Conservation (phyloP, 2,113 vertebrate genomes). For the Psammodynastes pulverulentus region DNA sequence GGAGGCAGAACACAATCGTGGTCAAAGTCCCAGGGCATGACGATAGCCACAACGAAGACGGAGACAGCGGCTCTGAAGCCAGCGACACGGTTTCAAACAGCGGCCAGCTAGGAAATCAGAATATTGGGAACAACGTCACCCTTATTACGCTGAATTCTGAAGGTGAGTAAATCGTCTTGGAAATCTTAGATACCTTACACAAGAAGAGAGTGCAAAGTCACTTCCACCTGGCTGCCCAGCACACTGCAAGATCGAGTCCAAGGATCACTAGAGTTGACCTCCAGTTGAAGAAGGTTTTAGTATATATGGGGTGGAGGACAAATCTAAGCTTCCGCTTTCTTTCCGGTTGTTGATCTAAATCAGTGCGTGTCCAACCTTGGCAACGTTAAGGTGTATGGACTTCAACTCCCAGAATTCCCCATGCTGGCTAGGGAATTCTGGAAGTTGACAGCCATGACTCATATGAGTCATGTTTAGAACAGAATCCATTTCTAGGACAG, state of each 20-base stretch:
- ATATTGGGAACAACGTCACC: conserved; percentile 89
- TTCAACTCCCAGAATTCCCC: background rate
- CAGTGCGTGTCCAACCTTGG: background rate
- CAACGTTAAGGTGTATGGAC: background rate
- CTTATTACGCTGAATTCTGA: conserved; percentile 96
- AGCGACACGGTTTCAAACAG: conserved; percentile 92
- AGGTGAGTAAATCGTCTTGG: conserved; percentile 70
- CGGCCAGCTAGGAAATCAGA: conserved; percentile 76
- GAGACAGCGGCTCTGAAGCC: conserved; percentile 93
- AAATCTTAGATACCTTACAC: background rate
- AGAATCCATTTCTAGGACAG: background rate
- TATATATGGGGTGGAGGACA: background rate
- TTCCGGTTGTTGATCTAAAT: background rate
- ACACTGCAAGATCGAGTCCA: background rate
- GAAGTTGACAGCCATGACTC: background rate
- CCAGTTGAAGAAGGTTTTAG: background rate
- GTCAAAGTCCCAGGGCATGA: conserved; percentile 92
- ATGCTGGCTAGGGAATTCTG: background rate
- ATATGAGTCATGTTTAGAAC: background rate
- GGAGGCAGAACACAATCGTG: conserved; percentile 94
- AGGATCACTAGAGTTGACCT: background rate
- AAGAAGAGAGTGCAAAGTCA: background rate
- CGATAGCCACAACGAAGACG: conserved; percentile 90
- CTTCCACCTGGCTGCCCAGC: background rate
- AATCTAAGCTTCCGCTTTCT: background rate